Conservation (phyloP, 2,797 vertebrate species). For the Fringilla coelebs region DNA sequence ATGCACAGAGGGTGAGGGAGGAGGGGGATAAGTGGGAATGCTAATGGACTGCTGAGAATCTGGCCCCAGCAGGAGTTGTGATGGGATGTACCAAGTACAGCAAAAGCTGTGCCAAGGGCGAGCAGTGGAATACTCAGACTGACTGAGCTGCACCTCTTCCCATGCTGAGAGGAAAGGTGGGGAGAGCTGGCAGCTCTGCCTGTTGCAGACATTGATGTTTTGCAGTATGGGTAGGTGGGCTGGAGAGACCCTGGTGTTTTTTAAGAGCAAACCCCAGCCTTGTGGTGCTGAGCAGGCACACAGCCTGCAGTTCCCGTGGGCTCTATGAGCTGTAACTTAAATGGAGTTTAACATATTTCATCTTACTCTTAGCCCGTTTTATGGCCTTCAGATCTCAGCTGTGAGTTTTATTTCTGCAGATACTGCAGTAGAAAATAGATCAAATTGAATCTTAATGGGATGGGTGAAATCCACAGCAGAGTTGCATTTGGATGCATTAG, state of each 20-base stretch:
- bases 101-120: fast-evolving
- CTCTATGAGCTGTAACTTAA: fast-evolving
- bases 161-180: fast-evolving
- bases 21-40: neutral
- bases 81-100: neutral
- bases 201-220: neutral
- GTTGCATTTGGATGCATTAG: neutral
- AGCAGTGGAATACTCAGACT: fast-evolving
- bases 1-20: neutral
- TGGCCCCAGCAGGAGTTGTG: neutral
- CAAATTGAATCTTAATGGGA: neutral
- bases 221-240: neutral
- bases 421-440: neutral
- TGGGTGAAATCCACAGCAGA: neutral
- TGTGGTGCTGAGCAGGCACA: neutral
- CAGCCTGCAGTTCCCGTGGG: neutral
- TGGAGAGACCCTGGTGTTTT: neutral
- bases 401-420: neutral
- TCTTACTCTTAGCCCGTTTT: neutral
- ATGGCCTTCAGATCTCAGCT: neutral
- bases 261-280: neutral
- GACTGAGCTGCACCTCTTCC: neutral
- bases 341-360: neutral
- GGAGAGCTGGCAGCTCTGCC: neutral
- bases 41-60: neutral